These are phyloP conservation scores for Pachyramphus minor DNA, from an alignment of 2,113 vertebrate species.

Conservation along the genomic window DNA sequence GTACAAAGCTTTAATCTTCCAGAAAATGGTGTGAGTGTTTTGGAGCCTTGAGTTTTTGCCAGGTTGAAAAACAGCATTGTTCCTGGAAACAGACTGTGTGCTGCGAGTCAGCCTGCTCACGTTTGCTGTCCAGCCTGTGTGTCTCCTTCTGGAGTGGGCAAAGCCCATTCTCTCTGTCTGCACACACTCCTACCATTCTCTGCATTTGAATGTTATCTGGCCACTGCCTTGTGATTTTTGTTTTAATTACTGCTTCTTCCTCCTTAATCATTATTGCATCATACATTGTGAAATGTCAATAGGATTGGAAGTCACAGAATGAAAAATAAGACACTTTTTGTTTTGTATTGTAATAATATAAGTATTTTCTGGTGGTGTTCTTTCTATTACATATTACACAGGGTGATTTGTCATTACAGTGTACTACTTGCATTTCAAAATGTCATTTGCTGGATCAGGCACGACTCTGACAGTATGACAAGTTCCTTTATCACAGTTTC, in stretches of 20 bases:
- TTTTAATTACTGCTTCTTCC: not conserved
- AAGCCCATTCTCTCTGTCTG: not conserved
- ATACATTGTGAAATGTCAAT: not conserved
- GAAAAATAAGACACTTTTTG: not conserved
- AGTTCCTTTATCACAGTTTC: not conserved
- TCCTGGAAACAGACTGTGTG: not conserved
- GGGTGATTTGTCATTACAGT: fast-evolving
- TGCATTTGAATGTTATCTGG: not conserved
- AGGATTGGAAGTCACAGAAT: not conserved
- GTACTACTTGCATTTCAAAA: not conserved
- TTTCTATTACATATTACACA: not conserved
- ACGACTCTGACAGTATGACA: not conserved
- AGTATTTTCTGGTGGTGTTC: not conserved
- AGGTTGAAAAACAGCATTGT: not conserved
- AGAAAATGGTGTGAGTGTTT: not conserved
- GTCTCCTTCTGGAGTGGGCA: not conserved
- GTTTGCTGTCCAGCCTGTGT: not conserved
- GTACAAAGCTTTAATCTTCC: not conserved
- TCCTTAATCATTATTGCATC: not conserved
- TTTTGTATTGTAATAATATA: not conserved
- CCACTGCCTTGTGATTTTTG: not conserved
- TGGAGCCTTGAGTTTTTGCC: not conserved
- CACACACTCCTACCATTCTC: not conserved
- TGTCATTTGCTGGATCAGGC: not conserved
- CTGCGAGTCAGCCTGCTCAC: not conserved